phyloP scores from a whole-genome alignment of 2,797 vertebrate genomes.

The Todus mexicanus region DNA sequence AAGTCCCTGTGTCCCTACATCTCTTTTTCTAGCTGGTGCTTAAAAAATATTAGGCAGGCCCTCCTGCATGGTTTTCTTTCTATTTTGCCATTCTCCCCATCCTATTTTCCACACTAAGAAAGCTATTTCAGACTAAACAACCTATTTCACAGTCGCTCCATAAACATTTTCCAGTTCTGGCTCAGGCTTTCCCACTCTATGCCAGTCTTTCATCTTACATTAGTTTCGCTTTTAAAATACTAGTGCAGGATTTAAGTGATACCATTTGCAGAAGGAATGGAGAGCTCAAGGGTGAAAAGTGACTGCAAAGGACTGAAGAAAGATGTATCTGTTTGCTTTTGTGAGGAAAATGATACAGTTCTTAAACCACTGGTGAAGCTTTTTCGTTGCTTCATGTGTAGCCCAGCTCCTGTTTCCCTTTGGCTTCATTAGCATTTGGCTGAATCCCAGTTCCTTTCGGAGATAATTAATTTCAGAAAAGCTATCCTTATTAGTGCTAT shows the following conservation, averaged over 20 bases:
- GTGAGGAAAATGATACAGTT: not conserved
- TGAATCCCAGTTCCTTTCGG: not conserved
- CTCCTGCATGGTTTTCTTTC: not conserved
- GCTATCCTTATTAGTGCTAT: not conserved
- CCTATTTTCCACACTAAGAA: not conserved
- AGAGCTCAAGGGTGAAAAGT: not conserved
- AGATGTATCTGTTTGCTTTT: not conserved
- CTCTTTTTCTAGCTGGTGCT: not conserved
- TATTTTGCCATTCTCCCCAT: not conserved
- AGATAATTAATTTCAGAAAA: constrained; percentile 9
- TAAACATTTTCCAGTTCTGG: not conserved
- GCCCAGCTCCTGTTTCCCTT: not conserved
- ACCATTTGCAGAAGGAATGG: not conserved
- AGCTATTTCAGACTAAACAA: not conserved
- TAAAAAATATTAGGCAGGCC: not conserved
- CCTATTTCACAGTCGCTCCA: not conserved
- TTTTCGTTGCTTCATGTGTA: not conserved
- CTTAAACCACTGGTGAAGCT: not conserved
- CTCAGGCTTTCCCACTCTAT: not conserved
- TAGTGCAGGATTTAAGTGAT: not conserved
- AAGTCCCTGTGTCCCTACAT: not conserved
- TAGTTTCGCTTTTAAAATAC: not conserved
- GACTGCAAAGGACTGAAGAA: not conserved
- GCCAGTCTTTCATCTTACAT: not conserved
- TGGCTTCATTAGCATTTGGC: not conserved